phyloP scores from a whole-genome alignment of 1,140 invertebrate genomes.

The Drosophila leontia region DNA sequence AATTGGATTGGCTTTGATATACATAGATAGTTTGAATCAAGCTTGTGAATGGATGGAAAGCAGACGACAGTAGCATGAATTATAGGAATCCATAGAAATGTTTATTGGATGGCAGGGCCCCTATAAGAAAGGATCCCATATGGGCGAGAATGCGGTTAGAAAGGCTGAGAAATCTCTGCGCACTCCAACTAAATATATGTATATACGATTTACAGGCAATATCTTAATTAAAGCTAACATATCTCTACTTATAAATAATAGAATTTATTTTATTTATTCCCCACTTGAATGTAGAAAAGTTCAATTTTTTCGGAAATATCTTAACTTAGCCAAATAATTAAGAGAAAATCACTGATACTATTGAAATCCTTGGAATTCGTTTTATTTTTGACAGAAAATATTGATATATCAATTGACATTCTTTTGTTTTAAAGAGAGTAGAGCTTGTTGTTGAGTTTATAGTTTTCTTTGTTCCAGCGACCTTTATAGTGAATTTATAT shows the following conservation, averaged over 20 bases:
- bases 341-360: no score
- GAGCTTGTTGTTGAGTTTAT: neutral
- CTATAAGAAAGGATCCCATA: slow-evolving; percentile 31
- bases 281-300: neutral
- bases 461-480: neutral
- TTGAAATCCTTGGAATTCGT: no score
- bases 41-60: slow-evolving; percentile 44
- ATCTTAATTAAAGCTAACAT: slow-evolving; percentile 37
- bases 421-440: no score
- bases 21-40: slow-evolving; percentile 30
- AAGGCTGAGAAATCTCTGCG: slow-evolving; percentile 32
- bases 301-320: neutral
- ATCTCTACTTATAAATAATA: neutral
- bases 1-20: slow-evolving; percentile 5
- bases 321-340: no score
- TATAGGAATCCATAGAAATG: slow-evolving; percentile 44
- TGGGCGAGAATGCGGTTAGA: slow-evolving; percentile 23
- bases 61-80: slow-evolving; percentile 45
- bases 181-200: slow-evolving; percentile 21
- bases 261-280: no score
- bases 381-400: no score
- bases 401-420: no score
- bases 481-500: neutral
- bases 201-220: slow-evolving; percentile 19
- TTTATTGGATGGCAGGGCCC: slow-evolving; percentile 16